Conservation (phyloP, 2,797 vertebrate species). For the Tokudaia tokunoshimensis region DNA sequence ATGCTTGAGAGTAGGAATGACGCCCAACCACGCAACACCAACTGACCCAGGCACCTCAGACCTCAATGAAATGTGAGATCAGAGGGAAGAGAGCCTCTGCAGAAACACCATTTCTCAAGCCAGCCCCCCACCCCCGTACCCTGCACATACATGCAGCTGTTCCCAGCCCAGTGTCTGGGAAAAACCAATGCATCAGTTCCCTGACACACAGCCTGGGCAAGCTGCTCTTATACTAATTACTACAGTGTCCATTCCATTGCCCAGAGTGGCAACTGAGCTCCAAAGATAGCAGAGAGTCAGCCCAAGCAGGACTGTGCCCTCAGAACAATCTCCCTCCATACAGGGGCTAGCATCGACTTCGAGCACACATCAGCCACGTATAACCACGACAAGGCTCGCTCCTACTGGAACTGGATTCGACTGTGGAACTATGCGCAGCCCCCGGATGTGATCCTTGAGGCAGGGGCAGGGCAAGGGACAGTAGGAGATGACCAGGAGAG, state of each 20-base stretch:
- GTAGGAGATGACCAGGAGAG: neutral
- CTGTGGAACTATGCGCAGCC: constrained; percentile 82
- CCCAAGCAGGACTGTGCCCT: neutral
- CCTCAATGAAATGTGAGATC: neutral
- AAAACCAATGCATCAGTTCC: accelerated
- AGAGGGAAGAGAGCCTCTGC: neutral
- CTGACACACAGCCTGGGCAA: neutral
- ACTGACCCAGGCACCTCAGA: neutral
- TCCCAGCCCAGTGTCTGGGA: accelerated
- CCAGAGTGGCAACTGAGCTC: constrained; percentile 5
- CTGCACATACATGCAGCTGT: neutral
- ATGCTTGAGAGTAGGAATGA: neutral
- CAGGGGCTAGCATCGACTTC: constrained; percentile 82
- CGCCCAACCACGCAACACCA: neutral
- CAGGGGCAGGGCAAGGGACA: neutral
- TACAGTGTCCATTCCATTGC: neutral
- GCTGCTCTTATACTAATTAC: neutral
- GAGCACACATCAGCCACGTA: constrained; percentile 77
- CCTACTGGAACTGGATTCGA: constrained; percentile 83
- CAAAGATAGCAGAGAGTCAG: neutral
- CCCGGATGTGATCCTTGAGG: constrained; percentile 82
- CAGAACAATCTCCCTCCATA: neutral
- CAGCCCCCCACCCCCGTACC: neutral
- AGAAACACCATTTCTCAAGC: neutral
- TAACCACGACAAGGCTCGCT: constrained; percentile 79